Conservation (phyloP, 2,888 invertebrate species). For the Drosophila subquinaria region DNA sequence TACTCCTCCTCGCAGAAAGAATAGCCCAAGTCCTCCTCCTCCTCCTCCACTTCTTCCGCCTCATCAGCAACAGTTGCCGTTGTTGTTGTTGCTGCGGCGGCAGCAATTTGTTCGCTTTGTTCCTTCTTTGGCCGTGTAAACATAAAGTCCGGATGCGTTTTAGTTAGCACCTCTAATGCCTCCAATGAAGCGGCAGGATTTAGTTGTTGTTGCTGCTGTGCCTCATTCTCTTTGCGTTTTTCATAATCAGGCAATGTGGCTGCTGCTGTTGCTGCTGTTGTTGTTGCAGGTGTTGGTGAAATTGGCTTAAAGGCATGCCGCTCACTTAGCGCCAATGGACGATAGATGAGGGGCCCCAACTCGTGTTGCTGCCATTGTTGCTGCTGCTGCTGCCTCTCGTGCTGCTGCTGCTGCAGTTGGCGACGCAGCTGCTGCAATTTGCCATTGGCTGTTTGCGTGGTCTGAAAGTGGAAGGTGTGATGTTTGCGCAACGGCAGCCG, state of each 20-base stretch:
- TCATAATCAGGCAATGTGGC: constrained; percentile 26
- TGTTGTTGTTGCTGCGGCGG: constrained; percentile 51
- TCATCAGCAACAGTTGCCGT: constrained; percentile 24
- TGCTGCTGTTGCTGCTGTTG: constrained; percentile 23
- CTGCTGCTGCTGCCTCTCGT: constrained; percentile 54
- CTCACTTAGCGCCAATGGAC: constrained; percentile 81
- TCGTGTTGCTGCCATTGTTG: constrained; percentile 42
- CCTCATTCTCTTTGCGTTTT: constrained; percentile 32
- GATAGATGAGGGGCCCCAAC: constrained; percentile 79
- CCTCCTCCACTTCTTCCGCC: constrained; percentile 74
- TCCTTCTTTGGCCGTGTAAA: constrained; percentile 64
- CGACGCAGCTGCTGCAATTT: constrained; percentile 78
- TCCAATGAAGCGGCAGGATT: constrained; percentile 82
- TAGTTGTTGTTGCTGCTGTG: constrained; percentile 44
- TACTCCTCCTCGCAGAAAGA: constrained; percentile 81
- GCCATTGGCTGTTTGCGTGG: constrained; percentile 83
- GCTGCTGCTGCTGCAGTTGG: constrained; percentile 61
- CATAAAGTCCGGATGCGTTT: constrained; percentile 78
- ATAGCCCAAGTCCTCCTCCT: constrained; percentile 78
- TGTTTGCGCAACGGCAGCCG: constrained; percentile 85
- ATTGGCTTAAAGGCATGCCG: constrained; percentile 85
- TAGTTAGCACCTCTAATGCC: constrained; percentile 79
- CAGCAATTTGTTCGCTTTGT: constrained; percentile 59
- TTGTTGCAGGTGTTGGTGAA: constrained; percentile 71
- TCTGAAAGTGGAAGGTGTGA: constrained; percentile 85